Conservation (phyloP, 2,797 vertebrate species). For the Acipenser oxyrinchus region DNA sequence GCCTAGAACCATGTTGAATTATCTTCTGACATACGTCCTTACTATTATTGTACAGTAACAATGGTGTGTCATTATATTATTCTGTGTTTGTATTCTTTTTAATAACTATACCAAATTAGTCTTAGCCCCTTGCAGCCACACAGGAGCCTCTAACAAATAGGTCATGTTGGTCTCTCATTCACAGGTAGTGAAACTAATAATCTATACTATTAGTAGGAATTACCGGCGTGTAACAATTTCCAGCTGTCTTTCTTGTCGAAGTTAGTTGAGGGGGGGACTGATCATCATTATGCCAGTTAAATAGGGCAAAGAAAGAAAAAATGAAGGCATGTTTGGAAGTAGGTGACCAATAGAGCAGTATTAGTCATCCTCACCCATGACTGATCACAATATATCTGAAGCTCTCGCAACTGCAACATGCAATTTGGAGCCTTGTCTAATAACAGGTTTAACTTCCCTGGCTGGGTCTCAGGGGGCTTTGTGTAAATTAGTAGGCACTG, state of each 20-base stretch:
- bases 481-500: slow-evolving; percentile 45
- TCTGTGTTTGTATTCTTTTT: neutral
- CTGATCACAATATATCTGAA: slow-evolving; percentile 45
- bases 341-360: slow-evolving; percentile 41
- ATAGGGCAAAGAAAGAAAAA: slow-evolving; percentile 21
- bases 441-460: slow-evolving; percentile 46
- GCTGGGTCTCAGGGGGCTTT: slow-evolving; percentile 35
- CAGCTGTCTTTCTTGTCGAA: slow-evolving; percentile 23
- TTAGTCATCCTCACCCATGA: slow-evolving; percentile 46
- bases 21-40: no score
- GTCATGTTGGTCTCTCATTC: slow-evolving; percentile 14
- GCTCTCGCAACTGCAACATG: slow-evolving; percentile 45
- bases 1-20: no score
- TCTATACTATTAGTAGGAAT: slow-evolving; percentile 18
- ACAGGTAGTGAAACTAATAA: slow-evolving; percentile 14
- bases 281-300: slow-evolving; percentile 30
- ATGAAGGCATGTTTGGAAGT: slow-evolving; percentile 34
- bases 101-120: slow-evolving; percentile 23
- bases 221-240: slow-evolving; percentile 27
- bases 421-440: slow-evolving; percentile 58
- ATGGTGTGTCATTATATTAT: no score
- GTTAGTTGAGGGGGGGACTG: slow-evolving; percentile 22
- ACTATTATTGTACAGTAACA: no score
- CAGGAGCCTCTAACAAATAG: slow-evolving; percentile 19
- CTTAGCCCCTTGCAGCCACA: slow-evolving; percentile 22